Conservation (phyloP, 1,140 invertebrate species). For the Phthorimaea operculella region DNA sequence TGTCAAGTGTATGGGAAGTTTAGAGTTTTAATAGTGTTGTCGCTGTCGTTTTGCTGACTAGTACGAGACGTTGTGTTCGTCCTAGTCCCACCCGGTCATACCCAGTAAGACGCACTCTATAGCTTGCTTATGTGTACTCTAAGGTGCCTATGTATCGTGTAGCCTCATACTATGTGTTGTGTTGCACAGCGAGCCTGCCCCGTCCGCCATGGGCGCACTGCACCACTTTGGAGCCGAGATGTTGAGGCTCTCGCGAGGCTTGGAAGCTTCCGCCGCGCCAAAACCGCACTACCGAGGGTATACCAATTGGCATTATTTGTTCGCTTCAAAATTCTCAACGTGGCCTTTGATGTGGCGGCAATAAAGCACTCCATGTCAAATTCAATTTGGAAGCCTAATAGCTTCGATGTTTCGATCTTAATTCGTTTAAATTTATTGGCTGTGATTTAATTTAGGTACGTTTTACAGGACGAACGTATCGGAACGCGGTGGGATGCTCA, state of each 20-base stretch:
- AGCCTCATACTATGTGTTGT: constrained; percentile 41
- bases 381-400: neutral
- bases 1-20: no score
- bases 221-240: constrained; percentile 86
- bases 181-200: constrained; percentile 74
- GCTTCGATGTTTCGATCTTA: neutral
- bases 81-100: no score
- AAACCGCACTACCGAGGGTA: constrained; percentile 58
- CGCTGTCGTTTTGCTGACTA: no score
- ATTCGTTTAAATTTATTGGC: constrained; percentile 5
- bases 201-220: constrained; percentile 82
- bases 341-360: constrained; percentile 4
- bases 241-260: constrained; percentile 79
- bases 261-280: constrained; percentile 71
- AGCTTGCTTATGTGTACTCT: no score
- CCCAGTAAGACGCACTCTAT: no score
- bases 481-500: constrained; percentile 52
- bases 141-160: constrained; percentile 25
- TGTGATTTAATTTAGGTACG: neutral
- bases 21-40: no score
- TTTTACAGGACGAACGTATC: constrained; percentile 48
- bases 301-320: constrained; percentile 46
- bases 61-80: no score
- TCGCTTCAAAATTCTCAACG: constrained; percentile 24
- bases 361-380: neutral